Evolutionary conservation across 1,140 invertebrate genomes (phyloP).

Genomic region (Sinella curviseta): DNA sequence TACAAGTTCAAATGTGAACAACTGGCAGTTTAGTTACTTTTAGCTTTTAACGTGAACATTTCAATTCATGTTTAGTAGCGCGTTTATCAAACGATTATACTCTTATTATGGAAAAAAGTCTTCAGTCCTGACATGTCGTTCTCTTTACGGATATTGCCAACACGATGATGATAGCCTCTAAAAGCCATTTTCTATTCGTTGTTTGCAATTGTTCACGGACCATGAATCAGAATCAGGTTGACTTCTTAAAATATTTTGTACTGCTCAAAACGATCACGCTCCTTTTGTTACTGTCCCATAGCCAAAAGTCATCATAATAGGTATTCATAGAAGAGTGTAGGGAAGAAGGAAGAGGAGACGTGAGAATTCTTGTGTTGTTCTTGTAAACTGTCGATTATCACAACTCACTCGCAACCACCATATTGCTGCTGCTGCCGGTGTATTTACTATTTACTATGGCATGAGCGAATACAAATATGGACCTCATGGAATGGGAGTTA

Average conservation of each 20-base stretch:
- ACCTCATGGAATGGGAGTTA: slow-evolving; percentile 10
- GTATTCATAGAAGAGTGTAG: too few relatives aligned
- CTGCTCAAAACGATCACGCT: neutral
- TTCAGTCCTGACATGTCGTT: neutral
- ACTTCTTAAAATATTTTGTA: slow-evolving; percentile 11
- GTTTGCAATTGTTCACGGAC: slow-evolving; percentile 9
- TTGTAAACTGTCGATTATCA: neutral
- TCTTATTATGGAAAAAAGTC: slow-evolving; percentile 17
- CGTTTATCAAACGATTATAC: slow-evolving; percentile 14
- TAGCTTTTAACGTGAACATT: neutral
- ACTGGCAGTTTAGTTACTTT: too few relatives aligned
- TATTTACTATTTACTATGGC: neutral
- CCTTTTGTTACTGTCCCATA: too few relatives aligned
- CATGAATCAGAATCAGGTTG: slow-evolving; percentile 27
- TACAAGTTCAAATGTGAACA: neutral
- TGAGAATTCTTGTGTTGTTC: neutral
- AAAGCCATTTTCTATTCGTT: slow-evolving; percentile 4
- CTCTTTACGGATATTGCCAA: neutral
- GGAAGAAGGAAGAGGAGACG: neutral
- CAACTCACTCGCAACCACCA: neutral
- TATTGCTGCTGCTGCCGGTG: too few relatives aligned
- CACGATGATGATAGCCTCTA: neutral
- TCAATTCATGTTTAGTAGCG: neutral
- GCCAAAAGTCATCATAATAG: too few relatives aligned
- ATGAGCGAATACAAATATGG: slow-evolving; percentile 20